A percentile compares a stretch with the other conserved stretches of the same genome.
Conservation (phyloP, 2,888 invertebrate genomes). For the Drosophila pseudotalamancana region DNA sequence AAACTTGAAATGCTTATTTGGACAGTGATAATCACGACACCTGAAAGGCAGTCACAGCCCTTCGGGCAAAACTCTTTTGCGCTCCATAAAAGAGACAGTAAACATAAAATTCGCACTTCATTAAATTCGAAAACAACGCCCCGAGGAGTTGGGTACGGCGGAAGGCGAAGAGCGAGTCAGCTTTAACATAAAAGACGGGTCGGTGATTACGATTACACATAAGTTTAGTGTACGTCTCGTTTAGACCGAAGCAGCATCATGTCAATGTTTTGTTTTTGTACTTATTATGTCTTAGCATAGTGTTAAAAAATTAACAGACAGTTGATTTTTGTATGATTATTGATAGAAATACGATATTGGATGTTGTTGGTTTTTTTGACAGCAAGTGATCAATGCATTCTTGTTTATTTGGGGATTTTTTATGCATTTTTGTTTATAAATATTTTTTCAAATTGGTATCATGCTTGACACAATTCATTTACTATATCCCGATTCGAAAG, state of each 20-base stretch:
- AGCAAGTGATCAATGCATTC: too few relatives aligned
- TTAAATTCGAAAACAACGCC: slow-evolving; percentile 29
- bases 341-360: too few relatives aligned
- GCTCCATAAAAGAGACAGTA: slow-evolving; percentile 21
- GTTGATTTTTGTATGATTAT: too few relatives aligned
- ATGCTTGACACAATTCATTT: too few relatives aligned
- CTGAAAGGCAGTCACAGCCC: slow-evolving; percentile 19
- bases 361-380: too few relatives aligned
- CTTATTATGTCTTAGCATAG: too few relatives aligned
- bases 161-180: neutral
- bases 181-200: neutral
- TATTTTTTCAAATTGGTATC: too few relatives aligned
- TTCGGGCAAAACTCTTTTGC: slow-evolving; percentile 9
- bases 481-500: too few relatives aligned
- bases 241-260: neutral
- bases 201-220: slow-evolving; percentile 27
- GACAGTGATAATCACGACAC: slow-evolving; percentile 17
- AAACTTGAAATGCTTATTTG: slow-evolving; percentile 29
- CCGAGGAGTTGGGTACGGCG: neutral
- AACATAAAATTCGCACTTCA: slow-evolving; percentile 60
- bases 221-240: neutral
- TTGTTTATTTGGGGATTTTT: too few relatives aligned
- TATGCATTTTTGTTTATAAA: too few relatives aligned
- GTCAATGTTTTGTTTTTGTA: neutral
- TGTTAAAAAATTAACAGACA: too few relatives aligned